Conservation (phyloP, 2,888 invertebrate species). For the Archaeoteleia sp. region DNA sequence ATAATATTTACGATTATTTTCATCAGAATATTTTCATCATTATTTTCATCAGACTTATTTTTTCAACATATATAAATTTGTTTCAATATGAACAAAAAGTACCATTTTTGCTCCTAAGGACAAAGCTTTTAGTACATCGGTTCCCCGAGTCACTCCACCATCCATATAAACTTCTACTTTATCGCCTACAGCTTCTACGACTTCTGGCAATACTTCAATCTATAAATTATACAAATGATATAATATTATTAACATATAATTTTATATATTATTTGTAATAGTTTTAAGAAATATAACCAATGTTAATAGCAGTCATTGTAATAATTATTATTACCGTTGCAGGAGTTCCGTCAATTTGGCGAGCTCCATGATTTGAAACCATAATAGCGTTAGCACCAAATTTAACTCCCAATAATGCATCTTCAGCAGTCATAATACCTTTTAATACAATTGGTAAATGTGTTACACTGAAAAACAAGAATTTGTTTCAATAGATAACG, state of each 20-base stretch:
- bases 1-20: too few species aligned
- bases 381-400: conserved; percentile 87
- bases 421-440: conserved; percentile 90
- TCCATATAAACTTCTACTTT: conserved; percentile 89
- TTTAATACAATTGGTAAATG: conserved; percentile 88
- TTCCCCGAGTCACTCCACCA: conserved; percentile 89
- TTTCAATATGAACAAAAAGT: too few species aligned
- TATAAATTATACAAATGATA: conserved; percentile 71
- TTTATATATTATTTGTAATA: too few species aligned
- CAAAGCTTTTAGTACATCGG: conserved; percentile 92
- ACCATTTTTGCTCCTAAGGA: conserved; percentile 94
- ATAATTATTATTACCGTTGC: conserved; percentile 79
- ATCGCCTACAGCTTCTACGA: conserved; percentile 83
- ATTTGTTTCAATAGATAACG: conserved; percentile 1
- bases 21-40: too few species aligned
- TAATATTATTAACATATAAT: too few species aligned
- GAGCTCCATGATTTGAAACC: conserved; percentile 95
- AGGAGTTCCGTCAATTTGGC: conserved; percentile 91
- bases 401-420: conserved; percentile 85
- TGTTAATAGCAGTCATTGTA: too few species aligned
- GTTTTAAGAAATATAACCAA: too few species aligned
- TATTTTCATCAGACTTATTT: too few species aligned
- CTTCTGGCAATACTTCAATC: conserved; percentile 90
- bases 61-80: too few species aligned
- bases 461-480: conserved; percentile 82